A percentile compares a stretch with the other conserved stretches of the same genome.
These are phyloP conservation scores for Piaya cayana DNA, from an alignment of 2,113 vertebrate genomes.

Conservation along the genomic window DNA sequence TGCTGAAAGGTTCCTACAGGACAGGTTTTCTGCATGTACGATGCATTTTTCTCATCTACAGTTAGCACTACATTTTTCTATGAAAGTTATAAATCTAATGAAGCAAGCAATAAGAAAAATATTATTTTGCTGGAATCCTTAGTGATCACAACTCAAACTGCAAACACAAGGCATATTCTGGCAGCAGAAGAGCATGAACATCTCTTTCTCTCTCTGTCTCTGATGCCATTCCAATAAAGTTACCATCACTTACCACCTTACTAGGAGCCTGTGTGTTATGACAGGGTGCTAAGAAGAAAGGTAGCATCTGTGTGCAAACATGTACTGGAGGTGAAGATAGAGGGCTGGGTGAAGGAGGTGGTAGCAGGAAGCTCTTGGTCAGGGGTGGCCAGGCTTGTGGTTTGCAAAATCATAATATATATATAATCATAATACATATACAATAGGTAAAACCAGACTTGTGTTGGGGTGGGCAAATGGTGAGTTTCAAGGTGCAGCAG, in stretches of 20 bases:
- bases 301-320: neutral
- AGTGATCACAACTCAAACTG: neutral
- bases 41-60: neutral
- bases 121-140: neutral
- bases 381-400: neutral
- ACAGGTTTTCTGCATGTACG: neutral
- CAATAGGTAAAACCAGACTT: neutral
- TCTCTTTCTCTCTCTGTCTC: neutral
- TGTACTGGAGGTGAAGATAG: neutral
- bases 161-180: accelerated
- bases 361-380: neutral
- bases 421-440: too few relatives aligned
- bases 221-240: neutral
- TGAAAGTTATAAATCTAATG: neutral
- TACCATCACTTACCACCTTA: neutral
- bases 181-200: neutral
- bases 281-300: neutral
- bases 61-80: neutral
- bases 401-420: neutral
- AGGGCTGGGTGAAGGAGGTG: neutral
- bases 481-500: neutral
- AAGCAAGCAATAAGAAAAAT: neutral
- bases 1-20: neutral
- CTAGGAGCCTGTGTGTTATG: neutral
- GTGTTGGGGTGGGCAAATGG: neutral